Evolutionary conservation across 64 coral and sea anemone species (phyloP).

Genomic region (Dendrophyllia cribrosa): DNA sequence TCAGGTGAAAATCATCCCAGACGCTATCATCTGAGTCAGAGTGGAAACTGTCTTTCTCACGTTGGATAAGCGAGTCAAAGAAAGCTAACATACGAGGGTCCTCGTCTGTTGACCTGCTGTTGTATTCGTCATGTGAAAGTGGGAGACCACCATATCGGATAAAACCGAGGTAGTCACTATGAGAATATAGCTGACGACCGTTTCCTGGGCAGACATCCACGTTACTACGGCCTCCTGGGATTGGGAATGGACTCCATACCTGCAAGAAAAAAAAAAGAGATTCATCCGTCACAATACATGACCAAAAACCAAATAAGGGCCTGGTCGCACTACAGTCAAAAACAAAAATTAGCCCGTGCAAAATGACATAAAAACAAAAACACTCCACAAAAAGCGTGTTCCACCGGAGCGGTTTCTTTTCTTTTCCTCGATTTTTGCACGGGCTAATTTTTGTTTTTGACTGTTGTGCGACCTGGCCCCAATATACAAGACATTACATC

Average conservation of each 20-base stretch:
- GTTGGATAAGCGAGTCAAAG: constrained; percentile 93
- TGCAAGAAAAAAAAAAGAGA: constrained; percentile 21
- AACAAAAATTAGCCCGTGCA: no score
- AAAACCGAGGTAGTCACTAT: constrained; percentile 86
- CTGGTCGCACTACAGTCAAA: no score
- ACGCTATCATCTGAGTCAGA: constrained; percentile 70
- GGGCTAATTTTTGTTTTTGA: no score
- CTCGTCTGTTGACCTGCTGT: constrained; percentile 78
- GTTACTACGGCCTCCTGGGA: constrained; percentile 39
- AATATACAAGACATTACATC: no score
- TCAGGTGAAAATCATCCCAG: constrained; percentile 75
- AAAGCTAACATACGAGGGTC: constrained; percentile 94
- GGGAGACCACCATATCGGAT: constrained; percentile 80
- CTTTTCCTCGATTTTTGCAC: no score
- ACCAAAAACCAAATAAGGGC: no score
- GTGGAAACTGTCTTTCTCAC: constrained; percentile 64
- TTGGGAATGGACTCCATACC: constrained; percentile 94
- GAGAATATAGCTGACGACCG: constrained; percentile 72
- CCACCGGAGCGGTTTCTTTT: no score
- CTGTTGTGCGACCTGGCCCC: no score
- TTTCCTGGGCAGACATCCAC: background rate
- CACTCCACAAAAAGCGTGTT: no score
- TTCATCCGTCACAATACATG: no score
- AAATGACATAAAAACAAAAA: no score
- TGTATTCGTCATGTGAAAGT: constrained; percentile 83